Evolutionary conservation across 2,888 invertebrate species (phyloP).

Genomic region (Acronicta alni): DNA sequence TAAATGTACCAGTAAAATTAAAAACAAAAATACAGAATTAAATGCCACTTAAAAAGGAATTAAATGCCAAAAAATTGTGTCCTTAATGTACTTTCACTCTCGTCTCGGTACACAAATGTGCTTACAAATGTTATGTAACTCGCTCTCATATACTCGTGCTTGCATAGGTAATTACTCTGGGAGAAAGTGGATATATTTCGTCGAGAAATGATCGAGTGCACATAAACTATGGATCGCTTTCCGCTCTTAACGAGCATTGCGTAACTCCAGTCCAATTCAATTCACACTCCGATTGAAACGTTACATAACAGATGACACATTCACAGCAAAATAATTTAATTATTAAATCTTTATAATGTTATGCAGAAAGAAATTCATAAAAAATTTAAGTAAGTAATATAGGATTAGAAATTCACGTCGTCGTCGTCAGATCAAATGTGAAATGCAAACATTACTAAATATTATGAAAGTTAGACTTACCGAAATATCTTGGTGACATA

Average conservation of each 20-base stretch:
- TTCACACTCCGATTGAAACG: constrained; percentile 27
- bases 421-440: neutral
- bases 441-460: neutral
- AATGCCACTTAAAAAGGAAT: constrained; percentile 6
- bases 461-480: constrained; percentile 66
- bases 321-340: constrained; percentile 36
- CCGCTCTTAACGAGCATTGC: constrained; percentile 75
- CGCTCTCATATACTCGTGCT: constrained; percentile 54
- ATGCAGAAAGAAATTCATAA: constrained; percentile 18
- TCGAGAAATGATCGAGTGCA: constrained; percentile 78
- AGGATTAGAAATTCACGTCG: constrained; percentile 29
- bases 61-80: constrained; percentile 59
- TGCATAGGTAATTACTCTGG: constrained; percentile 73
- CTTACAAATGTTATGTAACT: constrained; percentile 71
- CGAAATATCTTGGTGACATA: constrained; percentile 82
- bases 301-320: constrained; percentile 58
- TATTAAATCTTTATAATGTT: constrained; percentile 15
- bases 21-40: no score
- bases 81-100: constrained; percentile 72
- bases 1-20: no score
- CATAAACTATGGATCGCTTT: constrained; percentile 69
- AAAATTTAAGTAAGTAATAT: constrained; percentile 3
- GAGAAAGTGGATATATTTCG: constrained; percentile 86
- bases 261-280: constrained; percentile 62
- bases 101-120: constrained; percentile 62